phyloP scores from a whole-genome alignment of 1,140 invertebrate genomes.

The Euura lappo region DNA sequence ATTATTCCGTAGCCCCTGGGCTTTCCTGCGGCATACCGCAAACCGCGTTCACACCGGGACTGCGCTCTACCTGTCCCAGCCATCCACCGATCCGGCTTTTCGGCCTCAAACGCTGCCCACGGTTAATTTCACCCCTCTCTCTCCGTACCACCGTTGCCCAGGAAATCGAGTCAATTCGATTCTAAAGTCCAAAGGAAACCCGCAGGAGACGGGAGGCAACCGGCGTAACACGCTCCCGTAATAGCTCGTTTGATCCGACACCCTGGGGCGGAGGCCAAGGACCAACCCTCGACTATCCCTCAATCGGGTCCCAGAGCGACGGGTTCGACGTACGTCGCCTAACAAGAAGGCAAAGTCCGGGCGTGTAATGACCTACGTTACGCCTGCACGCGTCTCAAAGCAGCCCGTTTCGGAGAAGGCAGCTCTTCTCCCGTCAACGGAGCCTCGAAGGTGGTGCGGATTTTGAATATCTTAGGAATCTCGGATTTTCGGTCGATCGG shows the following conservation, averaged over 20 bases:
- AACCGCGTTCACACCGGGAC: constrained; percentile 39
- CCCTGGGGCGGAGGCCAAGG: background rate
- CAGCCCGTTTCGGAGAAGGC: no score
- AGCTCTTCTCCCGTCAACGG: background rate
- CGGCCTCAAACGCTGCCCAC: constrained; percentile 31
- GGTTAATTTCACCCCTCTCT: background rate
- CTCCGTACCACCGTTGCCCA: background rate
- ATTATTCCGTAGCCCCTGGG: constrained; percentile 54
- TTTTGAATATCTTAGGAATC: no score
- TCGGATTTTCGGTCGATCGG: no score
- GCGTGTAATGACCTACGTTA: background rate
- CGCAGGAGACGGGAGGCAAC: constrained; percentile 31
- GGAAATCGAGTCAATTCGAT: constrained; percentile 7
- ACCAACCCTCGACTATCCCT: background rate
- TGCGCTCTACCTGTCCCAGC: background rate
- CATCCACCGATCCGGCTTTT: constrained; percentile 32
- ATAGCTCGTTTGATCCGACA: constrained; percentile 46
- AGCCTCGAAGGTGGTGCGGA: background rate
- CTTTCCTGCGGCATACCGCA: constrained; percentile 51
- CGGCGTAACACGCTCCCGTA: constrained; percentile 40
- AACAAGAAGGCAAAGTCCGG: background rate
- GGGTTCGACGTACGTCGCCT: background rate
- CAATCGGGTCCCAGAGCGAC: no score
- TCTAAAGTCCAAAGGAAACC: constrained; percentile 32
- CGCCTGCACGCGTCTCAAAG: background rate